Conservation (phyloP, 35 echinoderm and acorn worm genomes). For the Ptychodera flava region DNA sequence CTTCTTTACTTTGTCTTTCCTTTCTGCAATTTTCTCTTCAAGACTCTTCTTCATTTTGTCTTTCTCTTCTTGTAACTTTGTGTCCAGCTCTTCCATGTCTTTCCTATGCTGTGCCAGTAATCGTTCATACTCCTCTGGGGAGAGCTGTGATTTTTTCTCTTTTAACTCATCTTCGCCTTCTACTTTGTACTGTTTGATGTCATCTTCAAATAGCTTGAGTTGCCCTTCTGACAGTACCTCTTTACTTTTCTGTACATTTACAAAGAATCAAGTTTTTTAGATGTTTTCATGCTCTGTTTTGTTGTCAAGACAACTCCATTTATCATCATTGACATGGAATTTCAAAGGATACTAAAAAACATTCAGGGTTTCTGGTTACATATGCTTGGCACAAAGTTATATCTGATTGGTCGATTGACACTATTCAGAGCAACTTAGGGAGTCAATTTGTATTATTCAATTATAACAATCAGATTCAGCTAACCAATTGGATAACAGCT, state of each 20-base stretch:
- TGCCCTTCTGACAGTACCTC: neutral
- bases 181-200: slow-evolving; percentile 48
- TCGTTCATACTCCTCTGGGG: slow-evolving; percentile 70
- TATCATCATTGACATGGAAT: neutral
- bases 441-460: too few species aligned
- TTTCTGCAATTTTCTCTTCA: slow-evolving; percentile 73
- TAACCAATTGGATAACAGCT: too few species aligned
- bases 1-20: slow-evolving; percentile 31
- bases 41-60: slow-evolving; percentile 47
- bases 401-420: too few species aligned
- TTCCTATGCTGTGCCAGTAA: slow-evolving; percentile 55
- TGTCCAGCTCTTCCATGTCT: slow-evolving; percentile 56
- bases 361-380: too few species aligned
- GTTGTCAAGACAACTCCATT: neutral
- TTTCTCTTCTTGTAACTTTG: slow-evolving; percentile 42
- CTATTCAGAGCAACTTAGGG: too few species aligned
- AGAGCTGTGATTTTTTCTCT: slow-evolving; percentile 42
- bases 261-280: neutral
- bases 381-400: too few species aligned
- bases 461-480: too few species aligned
- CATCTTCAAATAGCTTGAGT: slow-evolving; percentile 40
- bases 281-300: neutral
- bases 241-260: neutral
- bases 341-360: too few species aligned
- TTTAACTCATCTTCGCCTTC: slow-evolving; percentile 52